Evolutionary conservation across 2,888 invertebrate genomes (phyloP).

Genomic region (Polydrusus tereticollis): DNA sequence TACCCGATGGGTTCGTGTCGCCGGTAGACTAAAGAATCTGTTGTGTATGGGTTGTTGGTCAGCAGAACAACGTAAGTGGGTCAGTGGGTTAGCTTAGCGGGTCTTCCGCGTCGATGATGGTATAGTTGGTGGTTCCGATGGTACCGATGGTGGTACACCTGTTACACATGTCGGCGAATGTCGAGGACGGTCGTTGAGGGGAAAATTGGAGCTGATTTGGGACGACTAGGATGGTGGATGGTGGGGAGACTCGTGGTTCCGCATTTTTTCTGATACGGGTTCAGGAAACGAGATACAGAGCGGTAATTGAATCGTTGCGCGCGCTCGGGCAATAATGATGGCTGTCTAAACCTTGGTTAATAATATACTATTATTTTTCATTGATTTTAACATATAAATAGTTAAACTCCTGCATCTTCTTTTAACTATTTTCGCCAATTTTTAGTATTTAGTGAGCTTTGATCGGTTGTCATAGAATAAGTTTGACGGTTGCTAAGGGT

Average conservation of each 20-base stretch:
- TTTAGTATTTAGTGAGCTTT: too few species aligned
- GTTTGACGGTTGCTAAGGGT: too few species aligned
- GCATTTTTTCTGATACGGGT: background rate
- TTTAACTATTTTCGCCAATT: too few species aligned
- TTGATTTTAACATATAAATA: too few species aligned
- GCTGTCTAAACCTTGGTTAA: too few species aligned
- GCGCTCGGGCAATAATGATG: too few species aligned
- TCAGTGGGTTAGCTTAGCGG: conserved; percentile 61
- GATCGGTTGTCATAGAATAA: too few species aligned
- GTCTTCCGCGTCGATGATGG: conserved; percentile 48
- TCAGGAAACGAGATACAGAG: too few species aligned
- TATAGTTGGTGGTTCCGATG: conserved; percentile 29
- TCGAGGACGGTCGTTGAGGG: conserved; percentile 29
- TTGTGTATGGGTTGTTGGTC: conserved; percentile 62
- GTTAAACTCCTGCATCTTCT: too few species aligned
- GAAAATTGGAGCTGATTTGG: conserved; percentile 15
- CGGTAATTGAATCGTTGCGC: too few species aligned
- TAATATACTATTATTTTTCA: too few species aligned
- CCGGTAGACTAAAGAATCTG: conserved; percentile 47
- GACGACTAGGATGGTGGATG: background rate
- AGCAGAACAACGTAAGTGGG: conserved; percentile 66
- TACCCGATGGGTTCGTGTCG: conserved; percentile 43
- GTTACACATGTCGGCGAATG: conserved; percentile 48
- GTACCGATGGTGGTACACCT: conserved; percentile 49
- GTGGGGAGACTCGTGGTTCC: background rate